Evolutionary conservation across 2,113 vertebrate genomes (phyloP).

Genomic region (Neomonachus schauinslandi): DNA sequence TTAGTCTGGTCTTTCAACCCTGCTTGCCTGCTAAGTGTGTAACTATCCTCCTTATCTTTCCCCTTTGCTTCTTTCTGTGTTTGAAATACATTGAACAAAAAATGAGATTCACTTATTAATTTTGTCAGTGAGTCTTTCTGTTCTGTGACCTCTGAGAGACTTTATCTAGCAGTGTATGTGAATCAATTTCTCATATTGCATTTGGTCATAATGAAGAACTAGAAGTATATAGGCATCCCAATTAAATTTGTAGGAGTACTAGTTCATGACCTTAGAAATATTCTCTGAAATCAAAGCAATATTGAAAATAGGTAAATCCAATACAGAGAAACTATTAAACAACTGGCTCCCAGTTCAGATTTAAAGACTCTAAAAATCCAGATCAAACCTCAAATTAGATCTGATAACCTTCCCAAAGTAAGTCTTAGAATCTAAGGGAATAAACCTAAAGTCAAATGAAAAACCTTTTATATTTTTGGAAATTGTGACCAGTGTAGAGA

Average conservation of each 20-base stretch:
- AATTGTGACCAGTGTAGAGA: neutral
- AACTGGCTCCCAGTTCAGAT: neutral
- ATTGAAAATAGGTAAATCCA: neutral
- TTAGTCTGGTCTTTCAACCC: neutral
- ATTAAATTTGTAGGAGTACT: neutral
- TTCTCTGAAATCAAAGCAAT: neutral
- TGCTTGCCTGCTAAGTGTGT: neutral
- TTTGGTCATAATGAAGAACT: neutral
- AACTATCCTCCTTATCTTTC: neutral
- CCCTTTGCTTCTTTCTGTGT: neutral
- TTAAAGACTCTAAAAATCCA: neutral
- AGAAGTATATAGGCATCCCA: neutral
- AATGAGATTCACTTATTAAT: neutral
- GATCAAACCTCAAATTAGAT: neutral
- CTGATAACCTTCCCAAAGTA: neutral
- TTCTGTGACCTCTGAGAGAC: neutral
- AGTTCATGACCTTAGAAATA: neutral
- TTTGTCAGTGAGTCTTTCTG: neutral
- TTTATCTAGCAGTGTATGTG: neutral
- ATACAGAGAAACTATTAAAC: neutral
- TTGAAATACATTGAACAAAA: neutral
- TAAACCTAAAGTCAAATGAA: neutral
- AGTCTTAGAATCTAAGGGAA: neutral
- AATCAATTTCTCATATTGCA: neutral
- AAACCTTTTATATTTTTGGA: neutral